Percentiles rank a stretch among this genome's conserved stretches.
Evolutionary conservation across 2,113 vertebrate genomes (phyloP).

Genomic region (Ctenodactylus gundi): DNA sequence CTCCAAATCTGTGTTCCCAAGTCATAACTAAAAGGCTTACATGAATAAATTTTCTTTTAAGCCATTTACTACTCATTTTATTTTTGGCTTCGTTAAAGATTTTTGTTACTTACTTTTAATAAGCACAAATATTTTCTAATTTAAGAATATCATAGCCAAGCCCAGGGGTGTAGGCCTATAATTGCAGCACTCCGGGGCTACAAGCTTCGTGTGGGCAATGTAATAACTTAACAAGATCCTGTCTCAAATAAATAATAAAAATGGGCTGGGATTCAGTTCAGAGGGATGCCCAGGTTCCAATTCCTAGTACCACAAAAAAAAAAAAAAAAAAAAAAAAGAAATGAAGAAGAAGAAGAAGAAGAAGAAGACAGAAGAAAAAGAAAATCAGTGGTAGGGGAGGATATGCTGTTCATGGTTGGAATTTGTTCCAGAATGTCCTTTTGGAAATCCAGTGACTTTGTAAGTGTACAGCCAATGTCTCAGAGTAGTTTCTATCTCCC

Average conservation of each 20-base stretch:
- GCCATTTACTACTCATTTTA: background rate
- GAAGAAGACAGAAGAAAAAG: no score
- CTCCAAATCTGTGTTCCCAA: background rate
- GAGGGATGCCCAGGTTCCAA: no score
- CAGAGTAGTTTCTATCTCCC: background rate
- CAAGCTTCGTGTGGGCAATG: no score
- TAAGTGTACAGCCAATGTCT: background rate
- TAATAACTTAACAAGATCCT: no score
- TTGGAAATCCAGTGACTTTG: background rate
- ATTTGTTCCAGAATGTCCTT: background rate
- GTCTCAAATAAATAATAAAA: no score
- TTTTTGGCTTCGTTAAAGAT: background rate
- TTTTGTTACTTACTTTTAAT: background rate
- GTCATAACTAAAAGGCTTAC: background rate
- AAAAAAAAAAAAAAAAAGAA: no score
- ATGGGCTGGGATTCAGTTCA: no score
- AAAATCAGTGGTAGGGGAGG: background rate
- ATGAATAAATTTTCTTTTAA: background rate
- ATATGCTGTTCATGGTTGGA: background rate
- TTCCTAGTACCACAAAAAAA: no score
- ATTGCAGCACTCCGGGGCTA: no score
- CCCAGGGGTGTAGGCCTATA: no score
- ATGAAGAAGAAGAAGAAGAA: no score
- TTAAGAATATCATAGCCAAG: no score
- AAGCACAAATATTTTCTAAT: background rate